Percentiles rank a stretch among this genome's conserved stretches.
Conservation (phyloP, 2,888 invertebrate species). For the Eupelmus urozonus region DNA sequence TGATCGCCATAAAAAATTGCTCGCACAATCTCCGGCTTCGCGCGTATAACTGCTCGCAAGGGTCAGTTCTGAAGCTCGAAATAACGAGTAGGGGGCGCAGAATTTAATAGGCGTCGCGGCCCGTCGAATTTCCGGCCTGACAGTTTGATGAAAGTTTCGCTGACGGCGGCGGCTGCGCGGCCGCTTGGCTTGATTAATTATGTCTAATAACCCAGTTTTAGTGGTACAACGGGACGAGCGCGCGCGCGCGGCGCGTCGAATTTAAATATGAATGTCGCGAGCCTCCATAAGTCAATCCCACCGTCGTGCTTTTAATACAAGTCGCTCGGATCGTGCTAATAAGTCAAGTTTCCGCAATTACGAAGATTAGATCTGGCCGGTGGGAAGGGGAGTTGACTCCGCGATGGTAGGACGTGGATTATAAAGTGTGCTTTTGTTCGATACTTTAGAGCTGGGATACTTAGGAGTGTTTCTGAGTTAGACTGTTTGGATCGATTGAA, state of each 20-base stretch:
- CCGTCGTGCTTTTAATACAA: constrained; percentile 37
- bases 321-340: constrained; percentile 4
- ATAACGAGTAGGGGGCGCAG: constrained; percentile 11
- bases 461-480: too few relatives aligned
- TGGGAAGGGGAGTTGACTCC: too few relatives aligned
- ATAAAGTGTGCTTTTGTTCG: too few relatives aligned
- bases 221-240: too few relatives aligned
- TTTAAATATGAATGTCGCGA: constrained; percentile 49
- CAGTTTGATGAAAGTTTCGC: constrained; percentile 58
- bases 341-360: constrained; percentile 19
- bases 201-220: constrained; percentile 57
- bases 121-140: constrained; percentile 51
- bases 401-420: too few relatives aligned
- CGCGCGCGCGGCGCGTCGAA: background rate
- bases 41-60: too few relatives aligned
- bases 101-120: constrained; percentile 56
- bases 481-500: too few relatives aligned
- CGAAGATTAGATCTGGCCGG: too few relatives aligned
- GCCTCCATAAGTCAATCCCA: constrained; percentile 42
- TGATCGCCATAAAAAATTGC: too few relatives aligned
- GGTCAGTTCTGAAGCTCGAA: constrained; percentile 1
- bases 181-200: constrained; percentile 58
- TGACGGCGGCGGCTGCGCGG: background rate
- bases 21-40: too few relatives aligned
- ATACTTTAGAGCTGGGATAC: too few relatives aligned